Conservation (phyloP, 2,113 vertebrate species). For the Hylia prasina region DNA sequence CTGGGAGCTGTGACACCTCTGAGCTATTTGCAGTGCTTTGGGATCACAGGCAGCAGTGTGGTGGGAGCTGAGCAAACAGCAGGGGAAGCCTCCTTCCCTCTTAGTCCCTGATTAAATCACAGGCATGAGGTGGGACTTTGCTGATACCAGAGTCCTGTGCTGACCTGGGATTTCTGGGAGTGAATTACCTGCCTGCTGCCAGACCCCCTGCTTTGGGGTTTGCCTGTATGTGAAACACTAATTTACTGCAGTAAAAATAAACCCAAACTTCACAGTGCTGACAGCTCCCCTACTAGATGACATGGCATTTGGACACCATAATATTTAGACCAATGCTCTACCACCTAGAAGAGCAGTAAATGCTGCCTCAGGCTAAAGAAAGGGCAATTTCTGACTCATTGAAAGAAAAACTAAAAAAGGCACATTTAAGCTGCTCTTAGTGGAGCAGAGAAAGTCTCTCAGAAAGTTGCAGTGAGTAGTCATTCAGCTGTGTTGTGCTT, state of each 20-base stretch:
- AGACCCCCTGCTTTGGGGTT: background rate
- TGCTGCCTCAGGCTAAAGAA: background rate
- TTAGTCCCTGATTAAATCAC: background rate
- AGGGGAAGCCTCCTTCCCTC: background rate
- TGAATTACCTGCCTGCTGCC: background rate
- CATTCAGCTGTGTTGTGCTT: background rate
- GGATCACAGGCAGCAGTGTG: background rate
- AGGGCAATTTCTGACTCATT: background rate
- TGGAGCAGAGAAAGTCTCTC: background rate
- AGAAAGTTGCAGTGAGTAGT: background rate
- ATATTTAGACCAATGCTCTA: background rate
- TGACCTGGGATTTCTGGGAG: background rate
- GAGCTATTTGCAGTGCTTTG: fast-evolving
- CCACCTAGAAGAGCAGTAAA: background rate
- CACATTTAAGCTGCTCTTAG: background rate
- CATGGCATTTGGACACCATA: background rate
- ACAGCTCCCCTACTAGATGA: background rate
- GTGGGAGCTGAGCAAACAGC: background rate
- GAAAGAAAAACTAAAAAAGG: background rate
- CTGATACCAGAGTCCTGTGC: background rate
- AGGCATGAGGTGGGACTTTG: fast-evolving
- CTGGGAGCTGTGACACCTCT: background rate
- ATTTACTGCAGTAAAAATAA: background rate
- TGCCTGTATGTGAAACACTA: background rate
- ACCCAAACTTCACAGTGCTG: background rate